phyloP scores from a whole-genome alignment of 2,113 vertebrate genomes.

The Myrmecophaga tridactyla region DNA sequence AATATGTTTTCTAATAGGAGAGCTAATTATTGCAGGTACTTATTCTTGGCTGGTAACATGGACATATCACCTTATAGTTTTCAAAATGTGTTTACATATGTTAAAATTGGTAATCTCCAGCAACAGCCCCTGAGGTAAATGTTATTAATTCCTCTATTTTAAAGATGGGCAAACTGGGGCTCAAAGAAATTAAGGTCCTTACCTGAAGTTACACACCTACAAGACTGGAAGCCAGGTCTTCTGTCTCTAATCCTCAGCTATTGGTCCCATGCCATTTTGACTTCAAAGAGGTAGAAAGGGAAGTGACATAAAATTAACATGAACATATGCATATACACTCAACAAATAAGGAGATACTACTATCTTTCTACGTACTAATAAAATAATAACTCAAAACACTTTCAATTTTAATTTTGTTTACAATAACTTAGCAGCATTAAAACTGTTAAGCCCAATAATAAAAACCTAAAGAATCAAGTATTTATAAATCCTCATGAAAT shows the following conservation, averaged over 20 bases:
- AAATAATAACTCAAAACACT: conserved; percentile 58
- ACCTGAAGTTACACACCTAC: not conserved
- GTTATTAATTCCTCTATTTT: not conserved
- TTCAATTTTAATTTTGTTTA: conserved; percentile 10
- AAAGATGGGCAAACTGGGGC: not conserved
- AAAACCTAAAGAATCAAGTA: conserved; percentile 60
- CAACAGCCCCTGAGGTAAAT: not conserved
- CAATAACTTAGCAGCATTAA: conserved; percentile 72
- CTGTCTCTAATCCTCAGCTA: not conserved
- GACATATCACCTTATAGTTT: not conserved
- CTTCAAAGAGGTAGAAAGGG: not conserved
- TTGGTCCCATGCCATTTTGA: not conserved
- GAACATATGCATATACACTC: not conserved
- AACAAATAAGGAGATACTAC: not conserved
- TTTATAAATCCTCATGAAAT: conserved; percentile 58
- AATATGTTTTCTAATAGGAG: not conserved
- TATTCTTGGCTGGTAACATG: not conserved
- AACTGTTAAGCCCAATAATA: conserved; percentile 73
- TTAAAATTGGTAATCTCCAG: not conserved
- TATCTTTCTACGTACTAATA: not conserved
- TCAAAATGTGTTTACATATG: not conserved
- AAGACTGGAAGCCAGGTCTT: not conserved
- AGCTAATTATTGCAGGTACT: not conserved
- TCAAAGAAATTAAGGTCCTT: not conserved
- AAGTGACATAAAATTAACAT: not conserved